These are phyloP conservation scores for Muscicapa comitata DNA, from an alignment of 2,797 vertebrate species.

Conservation along the genomic window DNA sequence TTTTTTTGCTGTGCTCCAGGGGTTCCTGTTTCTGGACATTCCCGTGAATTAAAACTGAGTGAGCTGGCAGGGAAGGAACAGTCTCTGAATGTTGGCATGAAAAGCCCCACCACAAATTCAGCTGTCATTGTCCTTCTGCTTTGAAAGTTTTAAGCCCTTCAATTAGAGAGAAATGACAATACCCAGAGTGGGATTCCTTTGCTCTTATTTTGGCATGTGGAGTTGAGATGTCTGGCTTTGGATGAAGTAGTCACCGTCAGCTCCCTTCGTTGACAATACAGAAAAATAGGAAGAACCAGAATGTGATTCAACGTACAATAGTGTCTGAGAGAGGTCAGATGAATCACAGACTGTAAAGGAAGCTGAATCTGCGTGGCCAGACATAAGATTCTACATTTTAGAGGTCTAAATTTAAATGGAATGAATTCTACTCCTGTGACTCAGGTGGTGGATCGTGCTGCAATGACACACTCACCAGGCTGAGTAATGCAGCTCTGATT, in stretches of 20 bases:
- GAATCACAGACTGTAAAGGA: conserved; percentile 36
- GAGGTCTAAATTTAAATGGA: not conserved
- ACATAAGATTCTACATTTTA: not conserved
- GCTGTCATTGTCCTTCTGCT: conserved; percentile 46
- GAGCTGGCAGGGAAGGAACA: conserved; percentile 18
- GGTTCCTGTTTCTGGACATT: conserved; percentile 56
- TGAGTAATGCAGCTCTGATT: conserved; percentile 1
- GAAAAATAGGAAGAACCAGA: conserved; percentile 5
- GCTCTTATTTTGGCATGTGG: conserved; percentile 7
- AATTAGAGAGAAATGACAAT: conserved; percentile 48
- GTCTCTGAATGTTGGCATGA: conserved; percentile 47
- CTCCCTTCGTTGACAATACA: not conserved
- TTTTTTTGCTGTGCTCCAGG: conserved; percentile 37
- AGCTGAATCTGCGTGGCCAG: not conserved
- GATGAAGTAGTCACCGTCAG: not conserved
- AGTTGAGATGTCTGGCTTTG: conserved; percentile 5
- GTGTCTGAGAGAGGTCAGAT: conserved; percentile 9
- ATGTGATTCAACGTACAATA: not conserved
- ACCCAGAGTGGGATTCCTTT: conserved; percentile 38
- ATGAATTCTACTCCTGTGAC: conserved; percentile 13
- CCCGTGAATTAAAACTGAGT: conserved; percentile 53
- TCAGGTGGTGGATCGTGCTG: not conserved
- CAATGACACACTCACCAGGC: not conserved
- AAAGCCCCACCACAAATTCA: conserved; percentile 38
- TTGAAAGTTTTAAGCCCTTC: conserved; percentile 44